Evolutionary conservation across 2,888 invertebrate species (phyloP).

Genomic region (Eutolmus rufibarbis): DNA sequence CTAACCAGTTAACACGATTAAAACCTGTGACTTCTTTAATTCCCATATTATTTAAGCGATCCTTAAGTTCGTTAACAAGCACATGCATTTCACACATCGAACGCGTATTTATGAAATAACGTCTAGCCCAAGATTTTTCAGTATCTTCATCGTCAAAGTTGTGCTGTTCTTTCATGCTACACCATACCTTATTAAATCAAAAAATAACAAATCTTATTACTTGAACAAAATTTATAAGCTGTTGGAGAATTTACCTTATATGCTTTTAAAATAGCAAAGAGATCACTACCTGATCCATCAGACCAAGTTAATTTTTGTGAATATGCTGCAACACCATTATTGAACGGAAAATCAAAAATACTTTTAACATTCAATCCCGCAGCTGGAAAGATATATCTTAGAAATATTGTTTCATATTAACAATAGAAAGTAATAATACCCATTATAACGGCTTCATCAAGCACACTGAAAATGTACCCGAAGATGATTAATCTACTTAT

Average conservation of each 20-base stretch:
- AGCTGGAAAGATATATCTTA: slow-evolving; percentile 65
- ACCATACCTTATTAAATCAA: slow-evolving; percentile 70
- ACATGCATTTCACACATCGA: slow-evolving; percentile 76
- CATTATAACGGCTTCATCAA: slow-evolving; percentile 87
- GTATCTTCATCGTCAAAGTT: slow-evolving; percentile 64
- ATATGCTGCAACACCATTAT: slow-evolving; percentile 73
- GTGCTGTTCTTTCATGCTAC: slow-evolving; percentile 67
- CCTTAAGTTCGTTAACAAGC: slow-evolving; percentile 74
- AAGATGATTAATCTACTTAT: slow-evolving; percentile 84
- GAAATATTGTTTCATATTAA: not conserved
- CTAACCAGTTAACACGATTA: slow-evolving; percentile 62
- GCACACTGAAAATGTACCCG: slow-evolving; percentile 83
- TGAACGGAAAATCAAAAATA: slow-evolving; percentile 78
- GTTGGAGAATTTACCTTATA: slow-evolving; percentile 68
- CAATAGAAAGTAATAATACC: slow-evolving; percentile 57
- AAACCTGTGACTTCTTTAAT: slow-evolving; percentile 66
- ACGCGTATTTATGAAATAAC: slow-evolving; percentile 75
- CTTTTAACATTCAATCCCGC: slow-evolving; percentile 83
- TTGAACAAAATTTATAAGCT: not conserved
- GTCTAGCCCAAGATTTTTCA: slow-evolving; percentile 73
- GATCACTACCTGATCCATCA: slow-evolving; percentile 80
- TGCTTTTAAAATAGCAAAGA: slow-evolving; percentile 80
- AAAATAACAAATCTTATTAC: slow-evolving; percentile 17
- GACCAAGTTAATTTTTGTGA: slow-evolving; percentile 83
- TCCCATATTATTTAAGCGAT: slow-evolving; percentile 68